These are phyloP conservation scores for Spheniscus mendiculus DNA, from an alignment of 2,113 vertebrate genomes.

Conservation along the genomic window DNA sequence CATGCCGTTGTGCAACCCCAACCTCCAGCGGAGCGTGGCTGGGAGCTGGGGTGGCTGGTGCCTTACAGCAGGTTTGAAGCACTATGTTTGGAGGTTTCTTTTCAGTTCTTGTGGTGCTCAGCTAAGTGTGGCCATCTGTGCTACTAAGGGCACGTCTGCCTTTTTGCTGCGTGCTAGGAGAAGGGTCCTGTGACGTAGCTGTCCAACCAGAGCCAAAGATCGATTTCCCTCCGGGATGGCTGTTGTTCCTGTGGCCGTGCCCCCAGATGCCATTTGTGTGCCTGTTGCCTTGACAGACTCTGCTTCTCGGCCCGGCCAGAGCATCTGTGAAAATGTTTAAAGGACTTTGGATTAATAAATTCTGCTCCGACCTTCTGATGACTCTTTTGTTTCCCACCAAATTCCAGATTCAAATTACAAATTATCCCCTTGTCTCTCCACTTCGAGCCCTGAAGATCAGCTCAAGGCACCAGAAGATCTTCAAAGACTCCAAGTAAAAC, in stretches of 20 bases:
- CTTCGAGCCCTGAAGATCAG: neutral
- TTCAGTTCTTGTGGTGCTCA: neutral
- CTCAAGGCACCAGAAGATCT: neutral
- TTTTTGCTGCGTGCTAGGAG: neutral
- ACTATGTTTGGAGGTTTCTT: accelerated
- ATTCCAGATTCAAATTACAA: neutral
- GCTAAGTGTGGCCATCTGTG: neutral
- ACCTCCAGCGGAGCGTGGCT: accelerated
- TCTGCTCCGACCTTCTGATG: neutral
- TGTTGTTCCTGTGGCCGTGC: neutral
- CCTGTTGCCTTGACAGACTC: neutral
- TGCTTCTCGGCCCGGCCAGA: neutral
- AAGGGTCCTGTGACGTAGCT: neutral
- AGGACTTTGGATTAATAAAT: neutral
- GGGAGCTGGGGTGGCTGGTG: neutral
- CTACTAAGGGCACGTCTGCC: neutral
- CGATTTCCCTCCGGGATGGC: neutral
- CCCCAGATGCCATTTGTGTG: neutral
- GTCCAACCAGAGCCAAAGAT: neutral
- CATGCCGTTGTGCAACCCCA: accelerated
- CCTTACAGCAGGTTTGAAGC: neutral
- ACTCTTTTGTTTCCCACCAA: neutral
- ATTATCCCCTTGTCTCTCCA: neutral
- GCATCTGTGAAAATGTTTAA: neutral
- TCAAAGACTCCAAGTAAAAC: neutral